Percentiles rank a stretch among this genome's conserved stretches.
phyloP scores from a whole-genome alignment of 2,113 vertebrate genomes.

The Paradisaea rubra region DNA sequence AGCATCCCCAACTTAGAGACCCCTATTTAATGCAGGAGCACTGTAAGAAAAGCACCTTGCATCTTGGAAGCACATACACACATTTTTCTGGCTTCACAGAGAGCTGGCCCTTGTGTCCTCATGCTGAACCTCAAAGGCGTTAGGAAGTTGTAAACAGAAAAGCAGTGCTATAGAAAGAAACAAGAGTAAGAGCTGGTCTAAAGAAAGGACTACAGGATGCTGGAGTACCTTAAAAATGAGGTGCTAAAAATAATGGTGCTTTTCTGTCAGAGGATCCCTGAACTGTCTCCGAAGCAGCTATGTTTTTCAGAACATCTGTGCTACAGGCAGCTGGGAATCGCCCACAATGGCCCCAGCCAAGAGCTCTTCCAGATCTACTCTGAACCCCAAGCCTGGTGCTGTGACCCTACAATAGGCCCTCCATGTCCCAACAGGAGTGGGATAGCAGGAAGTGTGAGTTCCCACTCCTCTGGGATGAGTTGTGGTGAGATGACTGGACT shows the following conservation, averaged over 20 bases:
- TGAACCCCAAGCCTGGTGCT: accelerated
- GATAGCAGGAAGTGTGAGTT: background rate
- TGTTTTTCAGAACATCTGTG: background rate
- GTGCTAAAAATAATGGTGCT: background rate
- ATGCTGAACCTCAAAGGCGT: background rate
- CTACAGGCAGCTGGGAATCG: background rate
- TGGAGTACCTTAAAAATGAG: background rate
- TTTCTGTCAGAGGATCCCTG: background rate
- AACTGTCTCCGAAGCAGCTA: background rate
- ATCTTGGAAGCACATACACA: background rate
- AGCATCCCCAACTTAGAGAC: accelerated
- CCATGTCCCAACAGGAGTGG: accelerated
- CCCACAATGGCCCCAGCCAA: accelerated
- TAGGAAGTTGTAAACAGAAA: background rate
- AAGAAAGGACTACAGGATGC: background rate
- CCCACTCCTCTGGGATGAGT: background rate
- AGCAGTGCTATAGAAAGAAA: background rate
- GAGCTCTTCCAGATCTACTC: background rate
- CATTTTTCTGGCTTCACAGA: background rate
- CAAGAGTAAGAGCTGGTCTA: background rate
- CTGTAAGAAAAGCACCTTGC: background rate
- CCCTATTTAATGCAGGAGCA: background rate
- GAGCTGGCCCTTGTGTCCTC: background rate
- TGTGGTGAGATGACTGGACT: background rate
- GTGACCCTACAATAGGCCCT: background rate